Evolutionary conservation across 1,140 invertebrate genomes (phyloP), one percentile per base, ranked within the genome.

Genomic region (Gerris buenoi): DNA sequence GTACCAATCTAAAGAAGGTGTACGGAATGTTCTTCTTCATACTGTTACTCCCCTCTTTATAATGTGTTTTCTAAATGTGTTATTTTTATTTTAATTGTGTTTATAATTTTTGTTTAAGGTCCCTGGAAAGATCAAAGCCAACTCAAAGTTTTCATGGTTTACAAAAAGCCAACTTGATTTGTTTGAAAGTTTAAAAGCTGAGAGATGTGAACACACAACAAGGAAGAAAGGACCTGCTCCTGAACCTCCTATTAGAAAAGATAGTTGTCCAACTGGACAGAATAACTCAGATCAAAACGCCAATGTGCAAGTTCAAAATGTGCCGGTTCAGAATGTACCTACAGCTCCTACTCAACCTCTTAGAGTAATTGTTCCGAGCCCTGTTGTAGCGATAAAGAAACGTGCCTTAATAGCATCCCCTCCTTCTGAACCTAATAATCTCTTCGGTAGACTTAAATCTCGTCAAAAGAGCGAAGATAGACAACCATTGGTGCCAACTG

Each of bases 101-200:
- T 56, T 56, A n/a, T 56, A 14, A 22, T 60, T 60, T 60, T 60
- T 60, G 5, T 60, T 60, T 60, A 14, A 60, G 58, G 58, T 5
- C 23, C 10, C 15, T 60, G 58, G 58, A 14, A 60, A 60, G 22
- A 22, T 60, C 23, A 60, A 60, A 25, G 23, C 58, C 10, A 60
- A 60, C 23, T 60, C 58, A 60, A 60, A 5, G 22, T 60, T 60
- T 60, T 60, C 58, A 14, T 60, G 58, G 58, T 60, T 60, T 60
- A 60, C 58, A 13, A 60, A 60, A 22, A 60, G 58, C 22, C 58
- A 60, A 22, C 58, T 60, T 13, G 58, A 60, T 60, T 25, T 60
- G 15, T 60, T 13, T 22, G 23, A 46, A 46, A 46, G 33, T 46
- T 60, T 25, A 22, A 60, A 60, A 25, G 23, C 10, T 10, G 23